Evolutionary conservation across 2,888 invertebrate genomes (phyloP).

Genomic region (Macrosoma leucophasiata): DNA sequence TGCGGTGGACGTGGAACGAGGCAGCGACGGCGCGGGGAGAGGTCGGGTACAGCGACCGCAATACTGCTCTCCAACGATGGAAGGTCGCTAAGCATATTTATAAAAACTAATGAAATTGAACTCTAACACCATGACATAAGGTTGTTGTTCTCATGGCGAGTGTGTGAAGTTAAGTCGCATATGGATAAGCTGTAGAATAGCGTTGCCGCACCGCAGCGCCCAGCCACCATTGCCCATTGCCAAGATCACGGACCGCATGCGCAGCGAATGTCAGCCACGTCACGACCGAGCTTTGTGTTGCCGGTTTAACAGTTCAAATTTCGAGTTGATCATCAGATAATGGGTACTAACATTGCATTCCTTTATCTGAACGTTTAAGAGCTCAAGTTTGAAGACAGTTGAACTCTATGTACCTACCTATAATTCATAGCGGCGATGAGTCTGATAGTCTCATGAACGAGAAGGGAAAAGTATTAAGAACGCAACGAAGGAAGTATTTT

Average conservation of each 20-base stretch:
- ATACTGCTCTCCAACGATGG: slow-evolving; percentile 29
- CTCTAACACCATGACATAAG: slow-evolving; percentile 11
- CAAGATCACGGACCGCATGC: slow-evolving; percentile 77
- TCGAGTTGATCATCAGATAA: too few species aligned
- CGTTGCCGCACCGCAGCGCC: slow-evolving; percentile 43
- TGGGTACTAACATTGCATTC: too few species aligned
- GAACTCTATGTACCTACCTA: too few species aligned
- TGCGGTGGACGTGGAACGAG: slow-evolving; percentile 33
- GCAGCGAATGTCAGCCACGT: slow-evolving; percentile 74
- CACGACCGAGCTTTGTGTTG: slow-evolving; percentile 67
- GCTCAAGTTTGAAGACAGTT: too few species aligned
- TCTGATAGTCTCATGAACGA: too few species aligned
- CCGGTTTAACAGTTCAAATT: slow-evolving; percentile 61
- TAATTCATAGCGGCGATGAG: too few species aligned
- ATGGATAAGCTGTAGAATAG: slow-evolving; percentile 14
- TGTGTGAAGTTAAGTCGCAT: slow-evolving; percentile 18
- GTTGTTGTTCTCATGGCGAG: not conserved
- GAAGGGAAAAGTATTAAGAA: too few species aligned
- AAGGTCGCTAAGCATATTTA: not conserved
- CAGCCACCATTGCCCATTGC: slow-evolving; percentile 76
- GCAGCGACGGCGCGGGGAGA: slow-evolving; percentile 31
- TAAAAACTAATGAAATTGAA: slow-evolving; percentile 18
- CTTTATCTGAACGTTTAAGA: too few species aligned
- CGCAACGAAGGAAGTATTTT: too few species aligned
- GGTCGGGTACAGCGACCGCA: slow-evolving; percentile 71